phyloP scores from a whole-genome alignment of 2,888 invertebrate species.

The Opisthograptis luteolata region DNA sequence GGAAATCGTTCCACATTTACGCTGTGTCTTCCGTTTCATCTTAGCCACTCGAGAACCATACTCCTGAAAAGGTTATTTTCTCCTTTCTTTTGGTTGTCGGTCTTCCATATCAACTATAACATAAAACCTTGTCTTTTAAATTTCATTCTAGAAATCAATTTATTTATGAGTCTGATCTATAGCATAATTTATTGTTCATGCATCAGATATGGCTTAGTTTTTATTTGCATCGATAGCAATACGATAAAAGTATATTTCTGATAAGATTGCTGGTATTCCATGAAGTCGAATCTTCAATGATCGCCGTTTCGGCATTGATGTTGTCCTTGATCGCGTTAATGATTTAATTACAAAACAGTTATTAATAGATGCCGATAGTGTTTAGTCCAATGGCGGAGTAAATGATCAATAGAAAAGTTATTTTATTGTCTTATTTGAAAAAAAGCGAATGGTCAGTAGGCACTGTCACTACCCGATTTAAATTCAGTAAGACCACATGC shows the following conservation, averaged over 20 bases:
- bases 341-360: conserved; percentile 16
- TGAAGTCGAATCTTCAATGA: conserved; percentile 29
- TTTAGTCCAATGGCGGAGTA: conserved; percentile 8
- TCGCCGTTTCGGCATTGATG: conserved; percentile 18
- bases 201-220: conserved; percentile 21
- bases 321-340: conserved; percentile 19
- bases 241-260: conserved; percentile 34
- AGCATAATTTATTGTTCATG: conserved; percentile 5
- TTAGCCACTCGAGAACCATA: no score
- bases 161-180: conserved; percentile 4
- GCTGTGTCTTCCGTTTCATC: no score
- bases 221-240: conserved; percentile 38
- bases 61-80: no score
- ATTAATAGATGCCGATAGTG: conserved; percentile 16
- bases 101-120: no score
- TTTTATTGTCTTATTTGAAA: conserved; percentile 2
- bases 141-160: background rate
- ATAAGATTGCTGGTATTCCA: conserved; percentile 45
- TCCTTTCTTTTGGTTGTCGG: no score
- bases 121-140: no score
- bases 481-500: background rate
- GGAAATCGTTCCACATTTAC: no score
- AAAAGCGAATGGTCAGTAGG: background rate
- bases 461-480: background rate
- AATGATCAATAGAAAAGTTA: conserved; percentile 1